Conservation (phyloP, 2,113 vertebrate species). For the Chrysemys picta region DNA sequence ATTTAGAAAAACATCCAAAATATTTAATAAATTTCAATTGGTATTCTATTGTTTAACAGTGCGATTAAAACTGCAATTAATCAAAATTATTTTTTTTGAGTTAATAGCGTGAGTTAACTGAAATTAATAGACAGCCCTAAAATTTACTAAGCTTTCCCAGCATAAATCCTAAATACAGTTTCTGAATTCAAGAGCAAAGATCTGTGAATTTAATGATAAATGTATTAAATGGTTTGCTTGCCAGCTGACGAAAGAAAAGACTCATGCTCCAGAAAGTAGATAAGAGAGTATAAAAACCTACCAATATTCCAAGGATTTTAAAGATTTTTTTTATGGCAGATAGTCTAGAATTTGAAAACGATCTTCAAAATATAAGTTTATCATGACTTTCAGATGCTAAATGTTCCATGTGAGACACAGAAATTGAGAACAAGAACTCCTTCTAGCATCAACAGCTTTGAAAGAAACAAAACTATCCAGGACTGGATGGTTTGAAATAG, state of each 20-base stretch:
- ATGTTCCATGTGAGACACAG: not conserved
- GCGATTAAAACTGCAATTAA: too few species aligned
- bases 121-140: too few species aligned
- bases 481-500: not conserved
- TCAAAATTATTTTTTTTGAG: too few species aligned
- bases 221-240: not conserved
- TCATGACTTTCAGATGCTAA: not conserved
- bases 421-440: not conserved
- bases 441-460: not conserved
- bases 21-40: too few species aligned
- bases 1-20: too few species aligned
- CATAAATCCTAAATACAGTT: rapidly evolving
- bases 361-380: not conserved
- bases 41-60: too few species aligned
- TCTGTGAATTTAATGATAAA: not conserved
- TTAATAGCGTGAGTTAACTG: too few species aligned
- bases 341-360: not conserved
- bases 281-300: not conserved
- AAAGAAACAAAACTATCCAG: not conserved
- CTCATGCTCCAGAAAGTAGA: not conserved
- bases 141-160: too few species aligned
- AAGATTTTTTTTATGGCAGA: not conserved
- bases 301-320: not conserved
- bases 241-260: not conserved
- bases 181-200: not conserved